These are phyloP conservation scores for human DNA, from an alignment of 2,113 vertebrate species.

Conservation along the genomic window GRCh38 chr11:75304001-75304500, in stretches of 20 bases:
- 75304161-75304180: not conserved
- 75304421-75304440: not conserved
- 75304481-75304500: not conserved
- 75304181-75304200: not conserved
- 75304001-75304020: not conserved
- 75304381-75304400: not conserved
- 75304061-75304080: not conserved
- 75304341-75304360: not conserved
- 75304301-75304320: not conserved
- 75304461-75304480: not conserved
- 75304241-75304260: not conserved
- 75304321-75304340: not conserved
- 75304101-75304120: not conserved
- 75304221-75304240: not conserved
- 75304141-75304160: not conserved
- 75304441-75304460: not conserved
- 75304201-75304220: not conserved
- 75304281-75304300: not conserved
- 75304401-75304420: not conserved
- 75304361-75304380: not conserved
- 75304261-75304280: not conserved
- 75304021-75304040: not conserved
- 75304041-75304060: accelerated
- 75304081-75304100: not conserved
- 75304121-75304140: not conserved